Base-by-base conservation (phyloP, 2,113 vertebrate species). In the Carlito syrichta region DNA sequence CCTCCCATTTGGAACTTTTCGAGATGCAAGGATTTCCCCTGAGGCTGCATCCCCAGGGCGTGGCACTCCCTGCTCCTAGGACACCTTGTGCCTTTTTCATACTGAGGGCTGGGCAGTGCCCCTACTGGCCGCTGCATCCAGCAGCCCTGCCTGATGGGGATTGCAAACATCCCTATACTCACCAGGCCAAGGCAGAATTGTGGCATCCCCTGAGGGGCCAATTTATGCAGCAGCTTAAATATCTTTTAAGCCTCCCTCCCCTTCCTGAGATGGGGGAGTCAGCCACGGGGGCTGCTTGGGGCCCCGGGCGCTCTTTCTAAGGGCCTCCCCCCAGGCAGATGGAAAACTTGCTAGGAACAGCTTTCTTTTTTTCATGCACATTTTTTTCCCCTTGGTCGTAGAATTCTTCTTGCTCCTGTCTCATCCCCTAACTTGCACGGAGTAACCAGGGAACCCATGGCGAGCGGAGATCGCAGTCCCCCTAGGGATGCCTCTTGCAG, bases 161-260 rank as follows among this genome's bases (percentile, higher is more conserved):
- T 38, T 12, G 77, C 32, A 91, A 78, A 83, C 32, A 27, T 25
- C 68, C 73, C 58, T 12, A 11, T 25, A 50, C 82, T 85, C 86
- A 25, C 50, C 63, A 94, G 87, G 68, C 86, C 86, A 32, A 4
- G 3, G 86, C 89, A 43, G n/a, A 92, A n/a, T 45, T 9, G 4
- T 2, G 6, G 86, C 52, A 78, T 89, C 69, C 89, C 96, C 74
- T 12, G 35, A 96, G 95, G 97, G 96, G 95, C 97, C 20, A 19
- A 94, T 98, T 98, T 90, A 89, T 17, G n/a, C 97, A 86, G 93
- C 48, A 81, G 71, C 88, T 97, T 97, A 74, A 96, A 89, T 91
- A 82, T 86, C 76, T 95, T 92, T 94, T 88, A 85, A 97, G 94
- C 52, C 27, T 7, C 83, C 25, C 86, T 71, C 74, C 38, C 83